These are phyloP conservation scores for Apomyelois bistriatella DNA, from an alignment of 2,888 invertebrate genomes.

Conservation along the genomic window DNA sequence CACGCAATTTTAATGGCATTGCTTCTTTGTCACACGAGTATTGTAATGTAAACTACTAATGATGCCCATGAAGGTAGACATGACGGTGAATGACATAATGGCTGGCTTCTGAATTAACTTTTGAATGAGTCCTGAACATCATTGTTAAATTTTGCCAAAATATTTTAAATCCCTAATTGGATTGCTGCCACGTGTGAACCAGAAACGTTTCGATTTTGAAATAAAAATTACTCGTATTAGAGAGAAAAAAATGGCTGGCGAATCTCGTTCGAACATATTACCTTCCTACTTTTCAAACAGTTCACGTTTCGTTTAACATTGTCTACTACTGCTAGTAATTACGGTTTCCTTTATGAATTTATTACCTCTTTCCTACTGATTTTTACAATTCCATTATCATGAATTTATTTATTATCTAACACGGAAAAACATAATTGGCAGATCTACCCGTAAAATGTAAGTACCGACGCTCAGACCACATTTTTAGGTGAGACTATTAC, in stretches of 20 bases:
- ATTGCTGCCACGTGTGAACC: too few relatives aligned
- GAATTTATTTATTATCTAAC: not conserved
- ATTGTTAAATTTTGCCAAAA: too few relatives aligned
- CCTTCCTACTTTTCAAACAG: not conserved
- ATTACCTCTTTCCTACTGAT: slow-evolving; percentile 1
- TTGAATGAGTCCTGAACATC: too few relatives aligned
- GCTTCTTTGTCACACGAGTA: not conserved
- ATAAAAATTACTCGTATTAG: too few relatives aligned
- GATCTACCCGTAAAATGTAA: not conserved
- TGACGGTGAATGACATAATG: too few relatives aligned
- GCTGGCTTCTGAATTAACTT: too few relatives aligned
- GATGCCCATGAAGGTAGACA: not conserved
- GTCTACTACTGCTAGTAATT: not conserved
- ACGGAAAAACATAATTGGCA: not conserved
- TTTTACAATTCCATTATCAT: not conserved
- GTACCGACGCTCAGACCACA: not conserved
- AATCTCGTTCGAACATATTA: too few relatives aligned
- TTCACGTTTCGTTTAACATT: not conserved
- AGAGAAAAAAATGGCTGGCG: too few relatives aligned
- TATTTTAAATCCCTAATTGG: too few relatives aligned
- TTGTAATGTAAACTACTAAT: not conserved
- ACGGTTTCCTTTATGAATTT: not conserved
- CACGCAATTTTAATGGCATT: not conserved
- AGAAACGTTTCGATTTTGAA: too few relatives aligned
- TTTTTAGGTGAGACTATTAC: not conserved